Conservation (phyloP, 2,113 vertebrate species). For the Halcyon malimbica region DNA sequence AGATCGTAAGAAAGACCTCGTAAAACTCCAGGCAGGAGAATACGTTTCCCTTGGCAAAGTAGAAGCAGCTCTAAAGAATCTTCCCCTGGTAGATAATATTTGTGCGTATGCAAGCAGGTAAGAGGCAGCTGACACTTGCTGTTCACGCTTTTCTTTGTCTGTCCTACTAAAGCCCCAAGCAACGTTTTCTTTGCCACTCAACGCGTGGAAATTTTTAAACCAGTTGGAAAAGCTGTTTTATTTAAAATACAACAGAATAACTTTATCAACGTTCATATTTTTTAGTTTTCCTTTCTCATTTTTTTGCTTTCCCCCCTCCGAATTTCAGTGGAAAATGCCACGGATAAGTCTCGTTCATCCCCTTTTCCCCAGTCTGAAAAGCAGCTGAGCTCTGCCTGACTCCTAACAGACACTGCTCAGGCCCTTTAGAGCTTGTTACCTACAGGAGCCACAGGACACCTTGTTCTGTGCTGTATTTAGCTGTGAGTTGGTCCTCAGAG, state of each 20-base stretch:
- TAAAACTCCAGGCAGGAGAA: conserved; percentile 95
- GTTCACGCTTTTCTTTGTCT: not conserved
- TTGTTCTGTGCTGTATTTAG: not conserved
- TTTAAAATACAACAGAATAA: not conserved
- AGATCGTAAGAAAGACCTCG: conserved; percentile 98
- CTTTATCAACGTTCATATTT: not conserved
- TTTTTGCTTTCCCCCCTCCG: not conserved
- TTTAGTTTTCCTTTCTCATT: not conserved
- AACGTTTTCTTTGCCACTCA: not conserved
- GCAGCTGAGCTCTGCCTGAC: not conserved
- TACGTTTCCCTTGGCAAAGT: conserved; percentile 97
- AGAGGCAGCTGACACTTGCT: not conserved
- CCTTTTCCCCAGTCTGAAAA: not conserved
- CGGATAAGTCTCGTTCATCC: not conserved
- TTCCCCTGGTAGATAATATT: conserved; percentile 92
- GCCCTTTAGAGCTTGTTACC: not conserved
- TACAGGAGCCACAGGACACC: not conserved
- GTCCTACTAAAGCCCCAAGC: not conserved
- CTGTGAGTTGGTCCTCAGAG: not conserved
- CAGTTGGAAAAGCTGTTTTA: not conserved
- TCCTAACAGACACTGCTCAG: not conserved
- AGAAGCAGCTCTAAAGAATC: conserved; percentile 92
- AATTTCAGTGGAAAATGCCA: not conserved
- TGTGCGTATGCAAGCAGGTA: conserved; percentile 97
- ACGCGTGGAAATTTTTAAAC: not conserved